These are phyloP conservation scores for Fringilla coelebs DNA, from an alignment of 2,797 vertebrate genomes.

Conservation along the genomic window DNA sequence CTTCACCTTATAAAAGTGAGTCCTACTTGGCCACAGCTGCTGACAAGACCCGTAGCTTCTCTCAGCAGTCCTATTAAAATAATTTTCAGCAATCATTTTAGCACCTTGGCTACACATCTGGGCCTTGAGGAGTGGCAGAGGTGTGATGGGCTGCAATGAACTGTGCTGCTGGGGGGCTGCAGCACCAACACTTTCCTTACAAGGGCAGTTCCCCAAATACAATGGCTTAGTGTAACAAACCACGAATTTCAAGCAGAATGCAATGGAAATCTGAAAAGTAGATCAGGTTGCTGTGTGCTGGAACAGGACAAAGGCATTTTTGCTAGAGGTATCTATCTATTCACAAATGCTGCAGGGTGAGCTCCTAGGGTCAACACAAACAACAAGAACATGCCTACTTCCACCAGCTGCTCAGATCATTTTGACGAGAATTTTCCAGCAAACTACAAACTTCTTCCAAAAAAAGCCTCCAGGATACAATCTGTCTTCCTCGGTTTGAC, in stretches of 20 bases:
- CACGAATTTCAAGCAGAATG: neutral
- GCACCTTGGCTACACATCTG: neutral
- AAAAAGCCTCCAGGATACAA: neutral
- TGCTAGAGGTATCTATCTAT: neutral
- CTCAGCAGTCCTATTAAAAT: neutral
- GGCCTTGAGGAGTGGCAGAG: neutral
- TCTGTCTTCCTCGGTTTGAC: neutral
- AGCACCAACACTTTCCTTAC: accelerated
- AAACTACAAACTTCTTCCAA: neutral
- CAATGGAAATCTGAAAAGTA: neutral
- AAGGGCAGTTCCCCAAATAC: neutral
- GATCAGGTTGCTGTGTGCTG: neutral
- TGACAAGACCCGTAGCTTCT: neutral
- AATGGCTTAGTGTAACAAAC: neutral
- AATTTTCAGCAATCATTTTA: neutral
- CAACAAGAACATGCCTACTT: neutral
- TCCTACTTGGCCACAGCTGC: neutral
- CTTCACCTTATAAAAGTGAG: neutral
- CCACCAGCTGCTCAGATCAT: neutral
- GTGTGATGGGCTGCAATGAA: neutral
- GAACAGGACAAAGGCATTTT: neutral
- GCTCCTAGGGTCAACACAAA: neutral
- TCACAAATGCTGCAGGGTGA: neutral
- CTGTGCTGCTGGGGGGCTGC: neutral
- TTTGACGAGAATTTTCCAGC: neutral